Conservation (phyloP, 2,113 vertebrate genomes). For the Campylomormyrus numenius region DNA sequence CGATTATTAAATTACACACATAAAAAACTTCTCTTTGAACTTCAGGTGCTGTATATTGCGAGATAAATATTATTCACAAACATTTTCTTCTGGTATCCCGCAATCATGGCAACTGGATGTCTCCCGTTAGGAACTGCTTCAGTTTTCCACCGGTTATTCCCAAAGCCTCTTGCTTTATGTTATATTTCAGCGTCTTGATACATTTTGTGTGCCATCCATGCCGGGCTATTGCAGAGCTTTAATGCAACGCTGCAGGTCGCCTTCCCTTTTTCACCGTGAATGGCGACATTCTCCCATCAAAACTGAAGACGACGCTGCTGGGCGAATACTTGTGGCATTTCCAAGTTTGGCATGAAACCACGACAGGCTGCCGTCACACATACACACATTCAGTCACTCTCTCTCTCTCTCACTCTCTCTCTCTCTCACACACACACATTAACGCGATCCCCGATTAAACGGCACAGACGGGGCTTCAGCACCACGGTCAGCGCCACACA, state of each 20-base stretch:
- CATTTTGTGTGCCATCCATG: constrained; percentile 27
- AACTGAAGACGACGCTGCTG: not conserved
- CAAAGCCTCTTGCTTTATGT: not conserved
- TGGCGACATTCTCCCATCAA: not conserved
- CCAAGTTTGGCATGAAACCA: constrained; percentile 5
- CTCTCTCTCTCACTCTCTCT: not conserved
- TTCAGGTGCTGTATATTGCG: constrained; percentile 23
- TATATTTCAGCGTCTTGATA: constrained; percentile 35
- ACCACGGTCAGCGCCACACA: constrained; percentile 42
- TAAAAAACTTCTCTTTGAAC: constrained; percentile 31
- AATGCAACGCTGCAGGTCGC: not conserved
- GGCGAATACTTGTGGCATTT: not conserved
- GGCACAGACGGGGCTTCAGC: constrained; percentile 31
- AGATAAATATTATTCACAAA: constrained; percentile 25
- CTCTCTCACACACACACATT: not conserved
- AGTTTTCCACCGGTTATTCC: not conserved
- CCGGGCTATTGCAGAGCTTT: not conserved
- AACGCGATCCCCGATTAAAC: not conserved
- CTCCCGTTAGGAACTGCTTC: not conserved
- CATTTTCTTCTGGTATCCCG: constrained; percentile 27
- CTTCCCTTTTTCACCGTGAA: not conserved
- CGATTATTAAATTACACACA: not conserved
- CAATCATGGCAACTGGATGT: constrained; percentile 28
- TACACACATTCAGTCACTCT: not conserved
- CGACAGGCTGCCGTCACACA: not conserved